Evolutionary conservation across 2,888 invertebrate genomes (phyloP).

Genomic region (Sisyra nigra): DNA sequence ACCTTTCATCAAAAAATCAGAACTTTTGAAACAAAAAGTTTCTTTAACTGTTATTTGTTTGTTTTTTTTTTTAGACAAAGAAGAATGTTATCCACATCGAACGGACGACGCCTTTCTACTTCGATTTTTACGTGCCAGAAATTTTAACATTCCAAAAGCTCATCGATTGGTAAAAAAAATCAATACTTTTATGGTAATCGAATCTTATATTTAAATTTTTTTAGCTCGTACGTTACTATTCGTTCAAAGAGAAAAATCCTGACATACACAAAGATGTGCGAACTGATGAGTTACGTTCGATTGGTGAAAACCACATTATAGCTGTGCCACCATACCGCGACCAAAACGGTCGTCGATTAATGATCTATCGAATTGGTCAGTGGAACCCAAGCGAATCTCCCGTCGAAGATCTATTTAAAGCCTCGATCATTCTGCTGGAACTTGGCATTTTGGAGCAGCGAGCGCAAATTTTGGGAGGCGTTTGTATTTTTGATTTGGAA

Average conservation of each 20-base stretch:
- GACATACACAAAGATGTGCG: conserved; percentile 48
- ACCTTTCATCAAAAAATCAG: too few species aligned
- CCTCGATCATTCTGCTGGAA: conserved; percentile 52
- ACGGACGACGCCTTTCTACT: conserved; percentile 61
- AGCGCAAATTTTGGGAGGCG: conserved; percentile 60
- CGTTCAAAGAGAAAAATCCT: conserved; percentile 57
- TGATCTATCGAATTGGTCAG: conserved; percentile 54
- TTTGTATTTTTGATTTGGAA: conserved; percentile 59
- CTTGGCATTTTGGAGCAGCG: conserved; percentile 57
- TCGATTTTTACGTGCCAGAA: conserved; percentile 57
- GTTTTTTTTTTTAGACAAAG: conserved; percentile 41
- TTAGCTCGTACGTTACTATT: conserved; percentile 58
- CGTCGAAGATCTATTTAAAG: conserved; percentile 54
- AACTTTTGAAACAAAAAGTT: too few species aligned
- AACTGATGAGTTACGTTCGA: conserved; percentile 40
- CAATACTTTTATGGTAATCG: background rate
- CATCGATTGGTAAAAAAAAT: conserved; percentile 50
- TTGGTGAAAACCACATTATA: conserved; percentile 52
- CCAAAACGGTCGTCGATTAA: conserved; percentile 52
- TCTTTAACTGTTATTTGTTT: too few species aligned
- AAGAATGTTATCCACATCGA: conserved; percentile 56
- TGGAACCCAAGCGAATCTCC: conserved; percentile 55
- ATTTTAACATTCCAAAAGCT: conserved; percentile 52
- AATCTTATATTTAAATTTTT: conserved; percentile 16
- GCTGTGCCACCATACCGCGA: conserved; percentile 62